These are phyloP conservation scores for Drosophila nikananu DNA, from an alignment of 1,140 invertebrate genomes.

Conservation along the genomic window DNA sequence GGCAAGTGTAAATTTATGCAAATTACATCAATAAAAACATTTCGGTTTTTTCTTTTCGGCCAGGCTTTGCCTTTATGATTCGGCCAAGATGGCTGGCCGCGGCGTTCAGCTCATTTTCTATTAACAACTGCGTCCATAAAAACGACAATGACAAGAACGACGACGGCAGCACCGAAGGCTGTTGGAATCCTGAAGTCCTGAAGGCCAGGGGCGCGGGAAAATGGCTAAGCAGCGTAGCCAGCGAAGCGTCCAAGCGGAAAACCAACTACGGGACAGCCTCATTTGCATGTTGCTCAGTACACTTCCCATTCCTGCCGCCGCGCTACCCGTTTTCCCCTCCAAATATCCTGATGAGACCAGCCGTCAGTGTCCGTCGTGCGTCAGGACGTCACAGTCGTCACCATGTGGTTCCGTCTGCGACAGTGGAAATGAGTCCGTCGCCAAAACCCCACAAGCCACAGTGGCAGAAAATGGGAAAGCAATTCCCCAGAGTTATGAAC, in stretches of 20 bases:
- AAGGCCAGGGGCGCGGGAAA: slow-evolving; percentile 18
- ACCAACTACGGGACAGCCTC: slow-evolving; percentile 81
- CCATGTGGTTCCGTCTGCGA: slow-evolving; percentile 79
- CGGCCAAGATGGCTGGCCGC: slow-evolving; percentile 71
- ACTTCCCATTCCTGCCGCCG: background rate
- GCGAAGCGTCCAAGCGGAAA: slow-evolving; percentile 81
- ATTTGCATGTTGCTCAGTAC: slow-evolving; percentile 67
- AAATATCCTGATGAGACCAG: slow-evolving; percentile 53
- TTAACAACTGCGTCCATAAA: slow-evolving; percentile 82
- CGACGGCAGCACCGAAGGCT: slow-evolving; percentile 14
- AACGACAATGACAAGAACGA: slow-evolving; percentile 56
- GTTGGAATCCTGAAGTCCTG: slow-evolving; percentile 18
- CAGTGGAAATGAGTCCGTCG: slow-evolving; percentile 62
- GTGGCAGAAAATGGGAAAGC: slow-evolving; percentile 35
- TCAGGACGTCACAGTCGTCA: slow-evolving; percentile 80
- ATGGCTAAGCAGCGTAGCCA: slow-evolving; percentile 62
- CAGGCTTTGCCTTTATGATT: slow-evolving; percentile 64
- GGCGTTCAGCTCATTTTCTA: slow-evolving; percentile 80
- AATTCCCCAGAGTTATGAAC: slow-evolving; percentile 5
- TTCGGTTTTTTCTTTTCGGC: slow-evolving; percentile 58
- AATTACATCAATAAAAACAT: slow-evolving; percentile 84
- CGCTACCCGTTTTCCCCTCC: slow-evolving; percentile 18
- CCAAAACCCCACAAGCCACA: slow-evolving; percentile 27
- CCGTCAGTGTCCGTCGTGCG: slow-evolving; percentile 62
- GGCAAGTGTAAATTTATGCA: slow-evolving; percentile 82